A percentile compares a stretch with the other conserved stretches of the same genome.
phyloP scores from a whole-genome alignment of 2,113 vertebrate genomes.

The Halichoerus grypus region DNA sequence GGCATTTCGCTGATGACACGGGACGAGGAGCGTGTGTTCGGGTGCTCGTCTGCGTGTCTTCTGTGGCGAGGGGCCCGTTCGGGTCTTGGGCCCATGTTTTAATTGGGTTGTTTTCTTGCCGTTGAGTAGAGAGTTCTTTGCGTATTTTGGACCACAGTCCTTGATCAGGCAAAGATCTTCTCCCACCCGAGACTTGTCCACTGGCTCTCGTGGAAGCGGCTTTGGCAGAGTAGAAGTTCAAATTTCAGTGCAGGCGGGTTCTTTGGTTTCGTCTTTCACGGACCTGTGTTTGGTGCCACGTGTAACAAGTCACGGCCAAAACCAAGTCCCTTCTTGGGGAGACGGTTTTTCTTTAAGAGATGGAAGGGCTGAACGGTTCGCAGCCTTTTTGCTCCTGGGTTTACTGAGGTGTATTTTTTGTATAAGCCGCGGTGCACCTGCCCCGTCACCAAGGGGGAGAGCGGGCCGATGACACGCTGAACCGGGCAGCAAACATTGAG shows the following conservation, averaged over 20 bases:
- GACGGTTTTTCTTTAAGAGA: neutral
- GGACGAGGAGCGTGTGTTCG: no score
- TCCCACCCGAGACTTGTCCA: neutral
- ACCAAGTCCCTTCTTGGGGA: neutral
- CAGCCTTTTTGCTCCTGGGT: neutral
- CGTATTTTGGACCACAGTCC: no score
- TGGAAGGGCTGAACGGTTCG: neutral
- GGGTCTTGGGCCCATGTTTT: neutral
- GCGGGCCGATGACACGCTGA: slow-evolving; percentile 61
- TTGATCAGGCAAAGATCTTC: neutral
- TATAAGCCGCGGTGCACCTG: neutral
- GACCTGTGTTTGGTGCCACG: rapidly evolving
- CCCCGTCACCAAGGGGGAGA: neutral
- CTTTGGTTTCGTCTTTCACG: neutral
- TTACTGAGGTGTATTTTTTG: neutral
- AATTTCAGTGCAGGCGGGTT: neutral
- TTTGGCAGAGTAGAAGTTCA: neutral
- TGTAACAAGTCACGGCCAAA: neutral
- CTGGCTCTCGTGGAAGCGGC: neutral
- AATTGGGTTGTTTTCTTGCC: neutral
- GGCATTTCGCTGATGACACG: no score
- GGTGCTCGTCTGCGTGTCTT: no score
- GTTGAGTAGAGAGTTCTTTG: neutral
- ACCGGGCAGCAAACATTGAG: slow-evolving; percentile 52
- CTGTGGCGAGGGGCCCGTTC: no score